Evolutionary conservation across 2,797 vertebrate species (phyloP).

Genomic region (Pitangus sulphuratus): DNA sequence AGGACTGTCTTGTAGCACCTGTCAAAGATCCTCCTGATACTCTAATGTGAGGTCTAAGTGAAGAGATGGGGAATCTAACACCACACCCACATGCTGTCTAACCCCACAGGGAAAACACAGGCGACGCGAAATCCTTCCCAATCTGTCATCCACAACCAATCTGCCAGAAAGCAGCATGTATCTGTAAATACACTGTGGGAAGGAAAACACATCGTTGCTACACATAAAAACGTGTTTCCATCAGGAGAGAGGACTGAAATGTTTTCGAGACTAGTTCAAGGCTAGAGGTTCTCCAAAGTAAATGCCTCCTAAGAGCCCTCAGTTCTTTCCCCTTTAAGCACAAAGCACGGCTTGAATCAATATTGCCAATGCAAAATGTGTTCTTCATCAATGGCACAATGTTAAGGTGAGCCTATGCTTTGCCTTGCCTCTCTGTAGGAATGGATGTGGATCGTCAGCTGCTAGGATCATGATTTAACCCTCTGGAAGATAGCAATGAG

Average conservation of each 20-base stretch:
- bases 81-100: conserved; percentile 27
- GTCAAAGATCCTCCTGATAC: conserved; percentile 40
- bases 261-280: conserved; percentile 21
- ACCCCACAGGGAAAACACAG: conserved; percentile 56
- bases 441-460: conserved; percentile 47
- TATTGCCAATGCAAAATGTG: conserved; percentile 66
- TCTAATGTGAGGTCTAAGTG: conserved; percentile 15
- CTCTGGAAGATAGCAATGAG: conserved; percentile 30
- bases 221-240: conserved; percentile 63
- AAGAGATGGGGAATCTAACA: conserved; percentile 51
- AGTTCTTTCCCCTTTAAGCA: background rate
- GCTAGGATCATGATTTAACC: conserved; percentile 50
- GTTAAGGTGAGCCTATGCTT: conserved; percentile 13
- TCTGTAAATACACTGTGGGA: conserved; percentile 54
- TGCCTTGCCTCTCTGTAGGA: conserved; percentile 51
- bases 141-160: conserved; percentile 60
- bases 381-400: conserved; percentile 63
- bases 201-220: conserved; percentile 66
- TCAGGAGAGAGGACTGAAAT: conserved; percentile 45
- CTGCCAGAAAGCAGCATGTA: conserved; percentile 67
- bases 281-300: conserved; percentile 20
- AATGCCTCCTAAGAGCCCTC: conserved; percentile 39
- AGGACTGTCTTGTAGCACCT: conserved; percentile 32
- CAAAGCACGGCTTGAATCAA: background rate
- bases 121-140: conserved; percentile 60